Evolutionary conservation across 2,113 vertebrate species (phyloP), one percentile per base, ranked within the genome.

Genomic region (Phoxinus phoxinus): DNA sequence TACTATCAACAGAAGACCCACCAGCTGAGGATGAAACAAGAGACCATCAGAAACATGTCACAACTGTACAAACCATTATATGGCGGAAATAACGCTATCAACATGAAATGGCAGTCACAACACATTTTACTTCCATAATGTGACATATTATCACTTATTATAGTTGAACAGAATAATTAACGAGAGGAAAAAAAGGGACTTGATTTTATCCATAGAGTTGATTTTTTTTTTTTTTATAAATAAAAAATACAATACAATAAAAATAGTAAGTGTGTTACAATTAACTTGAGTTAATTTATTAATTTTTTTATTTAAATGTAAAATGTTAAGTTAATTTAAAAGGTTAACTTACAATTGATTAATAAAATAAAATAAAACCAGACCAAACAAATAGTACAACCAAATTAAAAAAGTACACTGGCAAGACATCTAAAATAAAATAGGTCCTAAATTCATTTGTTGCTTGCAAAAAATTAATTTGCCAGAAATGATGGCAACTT

Each of bases 1-100:
- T 9, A 95, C 96, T 3, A 98, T 97, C 86, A 98, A 94, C 90
- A 98, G 90, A 88, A 98, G 94, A 46, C 97, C 97, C 3, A 98
- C 97, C 84, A 98, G 93, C 97, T 98, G 89, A 37, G 69, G 83
- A 63, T 32, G 71, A 83, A 25, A 87, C 51, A 2, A 76, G 19
- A 51, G 65, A 27, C 6, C 35, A 79, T 86, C 83, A 88, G 19
- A 63, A 79, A 69, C 37, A 19, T 23, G 32, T 59, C 9, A 21
- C 19, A 17, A 69, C 27, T 1, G 5, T 25, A 37, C n/a, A 76
- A 21, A 32, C 6, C 23, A 13, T 21, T 78, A 3, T 4, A 67
- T 37, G 12, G 3, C 7, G 6, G 51, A 58, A 79, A 56, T 51
- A 56, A 63, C 76, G 1, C 32, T 59, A 13, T 30, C 27, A 77